Evolutionary conservation across 2,797 vertebrate genomes (phyloP).

Genomic region (Tapera naevia): DNA sequence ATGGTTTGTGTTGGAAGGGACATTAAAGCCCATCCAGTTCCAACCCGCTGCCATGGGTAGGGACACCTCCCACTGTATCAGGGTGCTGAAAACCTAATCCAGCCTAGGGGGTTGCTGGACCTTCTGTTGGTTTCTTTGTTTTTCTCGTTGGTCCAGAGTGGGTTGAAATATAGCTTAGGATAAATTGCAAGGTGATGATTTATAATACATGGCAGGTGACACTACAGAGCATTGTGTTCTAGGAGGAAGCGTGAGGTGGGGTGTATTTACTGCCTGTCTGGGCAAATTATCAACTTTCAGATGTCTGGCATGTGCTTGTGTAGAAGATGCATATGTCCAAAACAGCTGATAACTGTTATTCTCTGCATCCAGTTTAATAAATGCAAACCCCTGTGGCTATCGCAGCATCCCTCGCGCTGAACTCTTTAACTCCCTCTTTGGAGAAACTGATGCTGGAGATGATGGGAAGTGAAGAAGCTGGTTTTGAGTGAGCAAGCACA

Average conservation of each 20-base stretch:
- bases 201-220: conserved; percentile 30
- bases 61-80: no score
- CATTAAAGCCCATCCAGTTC: no score
- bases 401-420: not conserved
- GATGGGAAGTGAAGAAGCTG: not conserved
- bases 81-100: no score
- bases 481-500: not conserved
- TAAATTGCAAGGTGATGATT: conserved; percentile 54
- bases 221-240: conserved; percentile 31
- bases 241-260: not conserved
- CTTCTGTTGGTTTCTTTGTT: not conserved
- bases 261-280: conserved; percentile 58
- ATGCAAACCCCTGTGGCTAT: not conserved
- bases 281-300: conserved; percentile 39
- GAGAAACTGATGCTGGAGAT: not conserved
- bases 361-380: not conserved
- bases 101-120: not conserved
- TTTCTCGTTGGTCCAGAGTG: not conserved
- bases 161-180: conserved; percentile 13
- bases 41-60: no score
- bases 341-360: not conserved
- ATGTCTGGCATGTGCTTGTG: conserved; percentile 16
- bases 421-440: not conserved
- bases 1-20: no score
- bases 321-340: not conserved